Percentiles rank a stretch among this genome's conserved stretches.
Conservation (phyloP, 1,140 invertebrate genomes). For the Subanguina moxae region DNA sequence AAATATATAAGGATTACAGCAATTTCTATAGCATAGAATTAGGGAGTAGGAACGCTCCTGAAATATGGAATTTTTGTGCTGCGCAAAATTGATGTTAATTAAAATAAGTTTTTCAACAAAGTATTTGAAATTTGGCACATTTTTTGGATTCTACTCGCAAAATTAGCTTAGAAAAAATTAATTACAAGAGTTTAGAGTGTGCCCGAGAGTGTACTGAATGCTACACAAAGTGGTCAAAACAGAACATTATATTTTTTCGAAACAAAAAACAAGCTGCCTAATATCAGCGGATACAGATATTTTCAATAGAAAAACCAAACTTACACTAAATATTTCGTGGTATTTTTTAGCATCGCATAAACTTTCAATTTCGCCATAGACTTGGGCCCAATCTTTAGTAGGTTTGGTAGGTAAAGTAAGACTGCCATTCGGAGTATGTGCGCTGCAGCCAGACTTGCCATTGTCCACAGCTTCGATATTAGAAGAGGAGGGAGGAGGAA, state of each 20-base stretch:
- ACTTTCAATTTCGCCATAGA: slow-evolving; percentile 19
- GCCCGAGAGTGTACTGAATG: too few species aligned
- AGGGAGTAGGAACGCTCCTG: too few species aligned
- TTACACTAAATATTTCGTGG: slow-evolving; percentile 14
- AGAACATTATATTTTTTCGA: too few species aligned
- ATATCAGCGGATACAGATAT: too few species aligned
- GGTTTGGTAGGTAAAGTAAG: slow-evolving; percentile 9
- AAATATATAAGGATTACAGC: slow-evolving; percentile 8
- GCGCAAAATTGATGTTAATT: neutral
- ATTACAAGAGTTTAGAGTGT: too few species aligned
- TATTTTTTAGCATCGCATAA: slow-evolving; percentile 16
- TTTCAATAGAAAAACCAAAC: neutral
- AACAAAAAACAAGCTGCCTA: too few species aligned
- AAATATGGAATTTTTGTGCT: neutral
- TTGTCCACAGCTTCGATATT: too few species aligned
- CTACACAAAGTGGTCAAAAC: too few species aligned
- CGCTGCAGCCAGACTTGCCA: too few species aligned
- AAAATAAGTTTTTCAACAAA: neutral
- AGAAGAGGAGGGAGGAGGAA: neutral
- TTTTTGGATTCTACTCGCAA: too few species aligned
- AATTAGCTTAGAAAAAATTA: too few species aligned
- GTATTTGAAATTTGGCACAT: neutral
- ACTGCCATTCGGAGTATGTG: neutral
- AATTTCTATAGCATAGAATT: neutral
- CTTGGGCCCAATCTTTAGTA: slow-evolving; percentile 10